Base-by-base conservation (phyloP, 2,888 invertebrate genomes). In the Meliscaeva auricollis region DNA sequence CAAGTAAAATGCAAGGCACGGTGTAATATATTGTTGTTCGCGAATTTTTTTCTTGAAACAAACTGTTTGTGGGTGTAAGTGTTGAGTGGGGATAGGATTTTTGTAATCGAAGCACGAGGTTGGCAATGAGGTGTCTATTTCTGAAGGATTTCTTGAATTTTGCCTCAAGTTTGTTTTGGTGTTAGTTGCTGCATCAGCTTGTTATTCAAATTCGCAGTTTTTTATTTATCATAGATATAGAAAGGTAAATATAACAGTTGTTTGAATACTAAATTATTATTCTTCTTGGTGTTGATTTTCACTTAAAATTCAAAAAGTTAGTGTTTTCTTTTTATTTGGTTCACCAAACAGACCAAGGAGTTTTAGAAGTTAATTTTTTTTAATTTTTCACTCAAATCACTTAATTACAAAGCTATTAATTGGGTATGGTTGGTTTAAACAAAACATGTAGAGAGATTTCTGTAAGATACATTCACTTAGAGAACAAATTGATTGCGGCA, bases 161-260 rank as follows among this genome's bases (percentile, higher is more conserved):
- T 54, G 9, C 13, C 5, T 52, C 22, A 13, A n/a, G 13, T 11
- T 11, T 2, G 48, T 17, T 7, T 6, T 22, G 11, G 9, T 30
- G 3, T 38, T 2, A n/a, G 15, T 54, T 32, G 15, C 32, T 32
- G 15, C 32, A 32, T 56, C 56, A 56, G 17, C 9, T 32, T 17
- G 35, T 17, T 56, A 32, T 56, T 32, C 35, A 56, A 56, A 56
- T 56, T 56, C 17, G 13, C 35, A 35, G 11, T 17, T 17, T 56
- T 56, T 56, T 56, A 11, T 56, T 56, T 56, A 9, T 7, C 38
- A 13, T 11, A 38, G 38, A 9, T 38, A 38, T n/a, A n/a, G n/a
- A 26, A 26, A 52, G 32, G 9, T 32, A 15, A 56, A 56, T 54
- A 54, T 15, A 54, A 54, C 15, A 32, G 32, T 30, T 9, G 15